These are phyloP conservation scores for Calcarius lapponicus DNA, from an alignment of 2,797 vertebrate genomes.

Conservation along the genomic window DNA sequence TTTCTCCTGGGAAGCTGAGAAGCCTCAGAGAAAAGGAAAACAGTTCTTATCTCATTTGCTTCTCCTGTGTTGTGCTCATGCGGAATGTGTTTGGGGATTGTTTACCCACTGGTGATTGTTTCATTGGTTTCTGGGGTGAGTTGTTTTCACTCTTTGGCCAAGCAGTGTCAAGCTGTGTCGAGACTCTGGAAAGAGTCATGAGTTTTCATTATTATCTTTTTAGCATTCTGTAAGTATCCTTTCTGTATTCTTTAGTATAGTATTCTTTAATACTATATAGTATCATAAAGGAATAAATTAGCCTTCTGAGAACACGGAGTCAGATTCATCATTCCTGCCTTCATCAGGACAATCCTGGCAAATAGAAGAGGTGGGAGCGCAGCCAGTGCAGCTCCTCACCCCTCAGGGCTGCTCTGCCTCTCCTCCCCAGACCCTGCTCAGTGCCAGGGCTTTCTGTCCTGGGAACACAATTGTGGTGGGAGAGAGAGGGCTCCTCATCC, in stretches of 20 bases:
- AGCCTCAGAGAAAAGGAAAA: neutral
- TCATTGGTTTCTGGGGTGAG: neutral
- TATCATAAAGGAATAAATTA: neutral
- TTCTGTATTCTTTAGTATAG: neutral
- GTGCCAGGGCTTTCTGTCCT: neutral
- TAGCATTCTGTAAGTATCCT: neutral
- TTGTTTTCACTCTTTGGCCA: neutral
- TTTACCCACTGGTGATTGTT: neutral
- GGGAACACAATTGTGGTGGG: neutral
- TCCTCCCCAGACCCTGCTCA: neutral
- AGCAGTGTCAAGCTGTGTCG: neutral
- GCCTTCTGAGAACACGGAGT: neutral
- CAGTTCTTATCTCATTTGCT: neutral
- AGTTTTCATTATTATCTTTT: neutral
- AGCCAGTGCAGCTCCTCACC: neutral
- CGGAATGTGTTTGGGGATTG: neutral
- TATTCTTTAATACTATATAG: neutral
- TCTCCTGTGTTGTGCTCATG: neutral
- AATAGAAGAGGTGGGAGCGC: neutral
- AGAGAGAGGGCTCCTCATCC: neutral
- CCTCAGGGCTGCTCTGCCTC: neutral
- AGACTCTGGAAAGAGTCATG: accelerated
- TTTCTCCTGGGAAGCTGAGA: neutral
- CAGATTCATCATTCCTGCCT: neutral
- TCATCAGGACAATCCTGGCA: neutral